A percentile compares a stretch with the other conserved stretches of the same genome.
These are phyloP conservation scores for Galerucella pusilla DNA, from an alignment of 2,888 invertebrate species.

Conservation along the genomic window DNA sequence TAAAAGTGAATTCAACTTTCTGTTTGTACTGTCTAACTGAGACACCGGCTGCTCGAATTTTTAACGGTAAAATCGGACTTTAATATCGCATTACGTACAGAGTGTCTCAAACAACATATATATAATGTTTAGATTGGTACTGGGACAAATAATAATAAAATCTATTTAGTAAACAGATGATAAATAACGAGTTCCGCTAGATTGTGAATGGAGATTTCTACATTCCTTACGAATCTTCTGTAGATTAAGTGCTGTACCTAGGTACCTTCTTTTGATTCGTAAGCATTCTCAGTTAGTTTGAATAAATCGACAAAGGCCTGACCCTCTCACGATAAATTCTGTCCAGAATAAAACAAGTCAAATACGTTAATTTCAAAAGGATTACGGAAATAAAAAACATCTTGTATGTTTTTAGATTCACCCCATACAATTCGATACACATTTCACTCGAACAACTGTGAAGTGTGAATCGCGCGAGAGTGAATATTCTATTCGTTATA, in stretches of 20 bases:
- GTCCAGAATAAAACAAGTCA: no score
- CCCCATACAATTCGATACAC: constrained; percentile 31
- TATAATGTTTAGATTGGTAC: neutral
- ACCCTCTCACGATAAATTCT: no score
- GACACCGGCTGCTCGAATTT: neutral
- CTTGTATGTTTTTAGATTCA: constrained; percentile 22
- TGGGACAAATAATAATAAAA: neutral
- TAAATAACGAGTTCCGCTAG: neutral
- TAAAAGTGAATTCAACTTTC: constrained; percentile 31
- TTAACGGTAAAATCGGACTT: constrained; percentile 20
- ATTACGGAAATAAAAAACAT: no score
- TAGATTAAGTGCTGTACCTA: no score
- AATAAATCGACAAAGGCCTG: no score
- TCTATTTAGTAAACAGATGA: neutral
- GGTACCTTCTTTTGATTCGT: no score
- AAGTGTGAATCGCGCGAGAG: constrained; percentile 39
- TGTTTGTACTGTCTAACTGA: constrained; percentile 17
- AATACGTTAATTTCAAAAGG: no score
- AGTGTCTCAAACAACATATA: constrained; percentile 3
- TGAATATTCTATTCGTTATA: constrained; percentile 44
- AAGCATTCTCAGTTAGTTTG: no score
- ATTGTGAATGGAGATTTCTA: no score
- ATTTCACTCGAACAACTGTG: constrained; percentile 41
- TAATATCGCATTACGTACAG: constrained; percentile 8
- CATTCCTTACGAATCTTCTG: no score